Evolutionary conservation across 2,113 vertebrate species (phyloP).

Genomic region (Hyperopisus bebe): DNA sequence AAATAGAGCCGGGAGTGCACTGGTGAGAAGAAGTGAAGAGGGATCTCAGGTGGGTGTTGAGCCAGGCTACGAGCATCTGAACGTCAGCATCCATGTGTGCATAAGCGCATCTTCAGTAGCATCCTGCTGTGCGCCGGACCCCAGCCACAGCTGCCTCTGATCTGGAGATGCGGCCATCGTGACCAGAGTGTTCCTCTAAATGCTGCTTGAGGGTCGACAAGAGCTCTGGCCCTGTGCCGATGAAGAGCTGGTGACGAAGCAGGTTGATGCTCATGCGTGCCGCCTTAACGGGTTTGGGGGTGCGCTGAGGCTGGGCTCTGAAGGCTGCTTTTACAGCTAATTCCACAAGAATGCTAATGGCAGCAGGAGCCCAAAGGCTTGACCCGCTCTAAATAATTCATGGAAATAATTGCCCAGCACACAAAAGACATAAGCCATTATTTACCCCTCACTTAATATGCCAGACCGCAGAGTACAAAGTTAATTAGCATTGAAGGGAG

Average conservation of each 20-base stretch:
- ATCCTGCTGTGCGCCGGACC: background rate
- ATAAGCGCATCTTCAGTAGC: background rate
- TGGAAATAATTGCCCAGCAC: background rate
- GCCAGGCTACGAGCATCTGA: background rate
- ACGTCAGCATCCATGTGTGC: background rate
- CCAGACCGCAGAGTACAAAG: background rate
- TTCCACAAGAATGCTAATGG: background rate
- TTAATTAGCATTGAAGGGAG: background rate
- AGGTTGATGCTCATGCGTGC: background rate
- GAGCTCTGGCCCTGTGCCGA: background rate
- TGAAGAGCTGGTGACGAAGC: background rate
- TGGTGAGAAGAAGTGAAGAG: background rate
- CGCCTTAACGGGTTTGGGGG: background rate
- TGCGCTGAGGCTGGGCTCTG: background rate
- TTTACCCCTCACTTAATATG: slow-evolving; percentile 7
- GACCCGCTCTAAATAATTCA: slow-evolving; percentile 1
- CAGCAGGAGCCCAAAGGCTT: background rate
- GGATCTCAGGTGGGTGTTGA: background rate
- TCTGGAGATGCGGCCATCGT: background rate
- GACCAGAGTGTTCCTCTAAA: background rate
- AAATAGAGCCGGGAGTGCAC: background rate
- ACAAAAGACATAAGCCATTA: background rate
- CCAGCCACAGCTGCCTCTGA: background rate
- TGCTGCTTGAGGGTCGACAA: background rate
- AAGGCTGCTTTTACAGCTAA: background rate